These are phyloP conservation scores for Lysandra bellargus DNA, from an alignment of 2,888 invertebrate species.

Conservation along the genomic window DNA sequence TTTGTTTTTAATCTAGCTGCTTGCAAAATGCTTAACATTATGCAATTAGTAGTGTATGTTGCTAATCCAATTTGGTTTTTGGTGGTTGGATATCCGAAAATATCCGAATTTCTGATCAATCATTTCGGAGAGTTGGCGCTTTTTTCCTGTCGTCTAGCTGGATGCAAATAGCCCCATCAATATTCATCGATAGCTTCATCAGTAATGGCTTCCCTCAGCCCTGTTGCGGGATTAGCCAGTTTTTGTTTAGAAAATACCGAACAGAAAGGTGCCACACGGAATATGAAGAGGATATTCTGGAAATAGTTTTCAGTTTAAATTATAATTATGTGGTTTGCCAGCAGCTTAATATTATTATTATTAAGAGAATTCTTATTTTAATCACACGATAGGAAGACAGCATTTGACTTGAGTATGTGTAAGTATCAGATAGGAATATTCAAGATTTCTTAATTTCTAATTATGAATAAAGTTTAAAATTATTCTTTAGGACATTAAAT, in stretches of 20 bases:
- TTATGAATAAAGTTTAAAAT: no score
- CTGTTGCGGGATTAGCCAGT: constrained; percentile 27
- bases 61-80: neutral
- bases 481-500: no score
- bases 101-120: neutral
- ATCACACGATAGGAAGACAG: no score
- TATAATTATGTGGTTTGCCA: no score
- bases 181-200: constrained; percentile 39
- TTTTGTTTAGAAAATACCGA: constrained; percentile 45
- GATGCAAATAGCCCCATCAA: constrained; percentile 41
- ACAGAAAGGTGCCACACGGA: constrained; percentile 47
- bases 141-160: constrained; percentile 36
- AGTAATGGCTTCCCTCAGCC: constrained; percentile 34
- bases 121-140: neutral
- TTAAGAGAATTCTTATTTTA: no score
- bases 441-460: no score
- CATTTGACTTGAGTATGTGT: no score
- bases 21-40: no score
- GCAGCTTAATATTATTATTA: no score
- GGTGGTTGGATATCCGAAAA: neutral
- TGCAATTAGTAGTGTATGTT: no score
- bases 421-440: no score
- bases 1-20: no score
- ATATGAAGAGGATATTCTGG: neutral
- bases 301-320: neutral